A percentile compares a stretch with the other conserved stretches of the same genome.
Evolutionary conservation across 2,113 vertebrate genomes (phyloP).

Genomic region (Sceloporus tristichus): DNA sequence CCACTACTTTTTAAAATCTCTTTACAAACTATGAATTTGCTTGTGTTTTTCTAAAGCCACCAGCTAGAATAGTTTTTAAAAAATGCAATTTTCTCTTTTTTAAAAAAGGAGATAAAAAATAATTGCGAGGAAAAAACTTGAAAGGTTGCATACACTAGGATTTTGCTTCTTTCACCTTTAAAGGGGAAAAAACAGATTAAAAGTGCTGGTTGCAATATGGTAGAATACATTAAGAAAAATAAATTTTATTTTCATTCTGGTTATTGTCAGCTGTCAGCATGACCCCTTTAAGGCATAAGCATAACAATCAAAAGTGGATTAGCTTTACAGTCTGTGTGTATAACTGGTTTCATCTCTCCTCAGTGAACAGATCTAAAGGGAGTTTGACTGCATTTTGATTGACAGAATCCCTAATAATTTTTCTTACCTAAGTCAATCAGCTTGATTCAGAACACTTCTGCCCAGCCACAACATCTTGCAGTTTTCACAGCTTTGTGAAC

Average conservation of each 20-base stretch:
- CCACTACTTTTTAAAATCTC: not conserved
- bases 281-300: constrained; percentile 65
- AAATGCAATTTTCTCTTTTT: constrained; percentile 42
- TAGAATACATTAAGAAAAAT: constrained; percentile 66
- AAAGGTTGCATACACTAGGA: not conserved
- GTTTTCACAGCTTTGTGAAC: constrained; percentile 71
- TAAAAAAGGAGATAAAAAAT: constrained; percentile 3
- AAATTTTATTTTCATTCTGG: constrained; percentile 61
- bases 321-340: constrained; percentile 54
- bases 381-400: constrained; percentile 45
- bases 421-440: constrained; percentile 61
- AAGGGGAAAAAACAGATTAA: constrained; percentile 42
- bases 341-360: constrained; percentile 50
- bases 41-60: not conserved
- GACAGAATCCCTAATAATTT: constrained; percentile 53
- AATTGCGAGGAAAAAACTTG: constrained; percentile 36
- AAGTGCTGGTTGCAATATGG: constrained; percentile 52
- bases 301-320: constrained; percentile 67
- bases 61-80: constrained; percentile 40
- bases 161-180: constrained; percentile 14
- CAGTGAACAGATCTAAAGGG: constrained; percentile 50
- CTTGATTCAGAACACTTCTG: constrained; percentile 54
- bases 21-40: constrained; percentile 10
- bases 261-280: constrained; percentile 64
- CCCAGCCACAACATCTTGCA: constrained; percentile 44